Evolutionary conservation across 2,888 invertebrate genomes (phyloP).

Genomic region (Phymatocera aterrima): DNA sequence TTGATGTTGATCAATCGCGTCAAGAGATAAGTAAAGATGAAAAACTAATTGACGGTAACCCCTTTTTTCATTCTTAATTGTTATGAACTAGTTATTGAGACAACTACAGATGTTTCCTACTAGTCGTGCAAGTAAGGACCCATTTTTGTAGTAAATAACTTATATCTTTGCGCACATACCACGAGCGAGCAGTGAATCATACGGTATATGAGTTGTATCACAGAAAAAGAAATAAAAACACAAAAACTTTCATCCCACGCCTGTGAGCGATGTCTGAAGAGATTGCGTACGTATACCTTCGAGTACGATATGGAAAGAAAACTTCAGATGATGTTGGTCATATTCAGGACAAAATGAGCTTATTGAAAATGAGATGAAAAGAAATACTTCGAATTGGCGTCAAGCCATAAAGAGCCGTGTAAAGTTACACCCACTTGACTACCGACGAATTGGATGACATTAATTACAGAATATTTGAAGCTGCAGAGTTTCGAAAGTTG

Average conservation of each 20-base stretch:
- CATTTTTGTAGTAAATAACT: no score
- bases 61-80: neutral
- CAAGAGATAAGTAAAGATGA: neutral
- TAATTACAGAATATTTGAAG: slow-evolving; percentile 17
- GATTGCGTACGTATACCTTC: no score
- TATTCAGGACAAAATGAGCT: neutral
- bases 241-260: neutral
- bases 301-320: neutral
- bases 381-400: neutral
- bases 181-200: no score
- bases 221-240: neutral
- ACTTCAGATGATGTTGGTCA: neutral
- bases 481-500: slow-evolving; percentile 3
- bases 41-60: neutral
- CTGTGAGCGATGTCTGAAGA: slow-evolving; percentile 14
- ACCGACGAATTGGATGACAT: slow-evolving; percentile 4
- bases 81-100: no score
- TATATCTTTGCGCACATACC: no score
- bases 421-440: slow-evolving; percentile 8
- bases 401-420: neutral
- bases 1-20: neutral
- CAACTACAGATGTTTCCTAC: no score
- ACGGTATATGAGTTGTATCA: neutral
- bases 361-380: neutral
- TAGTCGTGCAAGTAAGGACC: no score